Evolutionary conservation across 2,888 invertebrate genomes (phyloP), one percentile per base, ranked within the genome.

Genomic region (Micropterix aruncella): DNA sequence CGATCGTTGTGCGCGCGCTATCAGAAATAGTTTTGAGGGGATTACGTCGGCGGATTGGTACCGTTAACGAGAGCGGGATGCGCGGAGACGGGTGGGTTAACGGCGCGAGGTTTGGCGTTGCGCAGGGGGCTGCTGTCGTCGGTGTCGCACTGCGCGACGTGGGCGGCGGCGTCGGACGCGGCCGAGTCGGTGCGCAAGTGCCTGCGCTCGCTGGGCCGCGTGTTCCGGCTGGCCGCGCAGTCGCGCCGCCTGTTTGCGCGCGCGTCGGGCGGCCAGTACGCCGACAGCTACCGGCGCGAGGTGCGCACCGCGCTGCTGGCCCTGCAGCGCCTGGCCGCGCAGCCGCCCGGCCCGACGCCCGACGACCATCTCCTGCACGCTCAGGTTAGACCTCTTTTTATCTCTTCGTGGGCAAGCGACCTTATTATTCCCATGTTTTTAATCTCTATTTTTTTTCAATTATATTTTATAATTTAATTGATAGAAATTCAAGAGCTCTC

Each of bases 161-260:
- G 85, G 74, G 86, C 88, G 18, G 80, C 83, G 4, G 83, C 85
- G 12, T 84, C 88, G 0, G 91, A 91, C 52, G 84, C 87, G 38
- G 90, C 91, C 49, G 90, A 92, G 55, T 85, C 90, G 0, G 88
- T 93, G 47, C 83, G 89, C 59, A 91, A 89, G 57, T 91, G 91
- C 57, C 88, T 92, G 47, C 81, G 86, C 45, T 91, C 92, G 0
- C 68, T 94, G 39, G 93, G 93, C 57, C 92, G 91, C 49, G 89
- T 95, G 52, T 91, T 94, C 63, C 87, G 93, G 50, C 77, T 95
- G 54, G 86, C 94, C 2, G 92, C 94, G 36, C 87, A 93, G 53
- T 94, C 93, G 38, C 73, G 91, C 3, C 61, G 86, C 37, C 59
- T 92, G 37, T 92, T 91, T 66, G 80, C 88, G 0, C 73, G 88